A percentile compares a stretch with the other conserved stretches of the same genome.
These are phyloP conservation scores for Seriola dumerili DNA, from an alignment of 2,113 vertebrate species.

Conservation along the genomic window DNA sequence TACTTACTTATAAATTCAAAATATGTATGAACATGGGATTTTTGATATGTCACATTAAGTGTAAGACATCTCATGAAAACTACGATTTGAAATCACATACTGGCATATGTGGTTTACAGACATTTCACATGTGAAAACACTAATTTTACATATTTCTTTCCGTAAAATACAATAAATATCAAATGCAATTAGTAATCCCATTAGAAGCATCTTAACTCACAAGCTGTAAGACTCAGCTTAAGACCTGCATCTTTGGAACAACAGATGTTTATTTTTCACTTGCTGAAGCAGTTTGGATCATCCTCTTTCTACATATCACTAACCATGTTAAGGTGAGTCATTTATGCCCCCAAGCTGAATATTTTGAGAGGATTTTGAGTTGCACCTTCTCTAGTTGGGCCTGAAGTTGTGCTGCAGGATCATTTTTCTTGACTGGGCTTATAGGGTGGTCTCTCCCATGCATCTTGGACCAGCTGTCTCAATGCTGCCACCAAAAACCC, in stretches of 20 bases:
- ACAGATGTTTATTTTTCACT: background rate
- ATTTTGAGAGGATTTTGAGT: slow-evolving; percentile 35
- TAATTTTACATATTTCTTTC: background rate
- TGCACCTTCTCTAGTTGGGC: slow-evolving; percentile 16
- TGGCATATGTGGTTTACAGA: no score
- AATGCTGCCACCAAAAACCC: slow-evolving; percentile 29
- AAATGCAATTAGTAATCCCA: background rate
- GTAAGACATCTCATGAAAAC: no score
- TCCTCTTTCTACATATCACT: background rate
- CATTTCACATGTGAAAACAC: background rate
- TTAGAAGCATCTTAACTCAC: no score
- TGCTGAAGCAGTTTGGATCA: background rate
- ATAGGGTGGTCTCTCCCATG: slow-evolving; percentile 61
- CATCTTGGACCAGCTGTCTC: slow-evolving; percentile 43
- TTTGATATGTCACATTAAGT: no score
- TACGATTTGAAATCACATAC: no score
- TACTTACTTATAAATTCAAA: no score
- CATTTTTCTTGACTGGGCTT: slow-evolving; percentile 22
- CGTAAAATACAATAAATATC: no score
- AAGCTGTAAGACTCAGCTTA: background rate
- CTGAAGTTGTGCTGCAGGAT: slow-evolving; percentile 17
- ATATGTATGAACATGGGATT: no score
- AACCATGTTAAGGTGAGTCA: slow-evolving; percentile 8
- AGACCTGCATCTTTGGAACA: background rate
- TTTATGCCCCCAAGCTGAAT: slow-evolving; percentile 27